Conservation (phyloP, 2,888 invertebrate species). For the Cerastis rubricosa region DNA sequence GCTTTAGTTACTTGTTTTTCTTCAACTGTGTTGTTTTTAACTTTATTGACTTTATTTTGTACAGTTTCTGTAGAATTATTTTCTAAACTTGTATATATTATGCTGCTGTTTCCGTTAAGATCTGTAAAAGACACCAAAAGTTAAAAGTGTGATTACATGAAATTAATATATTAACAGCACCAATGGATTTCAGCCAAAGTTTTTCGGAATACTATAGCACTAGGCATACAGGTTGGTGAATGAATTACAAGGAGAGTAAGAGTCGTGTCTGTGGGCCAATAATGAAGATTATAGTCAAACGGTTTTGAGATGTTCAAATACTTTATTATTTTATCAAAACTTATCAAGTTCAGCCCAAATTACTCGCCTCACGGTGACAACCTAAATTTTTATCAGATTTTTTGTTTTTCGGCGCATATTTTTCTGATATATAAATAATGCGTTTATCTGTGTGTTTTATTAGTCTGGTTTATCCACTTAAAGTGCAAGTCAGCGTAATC, state of each 20-base stretch:
- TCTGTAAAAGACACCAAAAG: constrained; percentile 72
- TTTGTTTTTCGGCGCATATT: background rate
- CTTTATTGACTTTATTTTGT: constrained; percentile 17
- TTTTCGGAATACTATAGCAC: background rate
- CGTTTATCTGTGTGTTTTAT: constrained; percentile 31
- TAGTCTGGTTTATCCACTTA: background rate
- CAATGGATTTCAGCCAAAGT: background rate
- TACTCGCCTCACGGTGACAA: constrained; percentile 7
- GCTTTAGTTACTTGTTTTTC: background rate
- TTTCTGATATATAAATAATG: background rate
- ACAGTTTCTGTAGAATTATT: constrained; percentile 41
- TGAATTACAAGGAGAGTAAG: too few relatives aligned
- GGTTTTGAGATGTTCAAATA: background rate
- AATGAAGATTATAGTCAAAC: background rate
- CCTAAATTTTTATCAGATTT: background rate
- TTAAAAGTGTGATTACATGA: background rate
- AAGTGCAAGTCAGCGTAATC: background rate
- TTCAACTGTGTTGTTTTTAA: constrained; percentile 10
- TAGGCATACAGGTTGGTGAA: background rate
- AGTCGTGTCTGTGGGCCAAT: background rate
- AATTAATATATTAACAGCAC: background rate
- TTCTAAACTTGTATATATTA: constrained; percentile 50
- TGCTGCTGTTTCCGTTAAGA: constrained; percentile 81
- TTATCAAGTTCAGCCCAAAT: background rate
- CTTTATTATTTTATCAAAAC: background rate